Conservation (phyloP, 2,888 invertebrate genomes). For the Apodemia mormo region DNA sequence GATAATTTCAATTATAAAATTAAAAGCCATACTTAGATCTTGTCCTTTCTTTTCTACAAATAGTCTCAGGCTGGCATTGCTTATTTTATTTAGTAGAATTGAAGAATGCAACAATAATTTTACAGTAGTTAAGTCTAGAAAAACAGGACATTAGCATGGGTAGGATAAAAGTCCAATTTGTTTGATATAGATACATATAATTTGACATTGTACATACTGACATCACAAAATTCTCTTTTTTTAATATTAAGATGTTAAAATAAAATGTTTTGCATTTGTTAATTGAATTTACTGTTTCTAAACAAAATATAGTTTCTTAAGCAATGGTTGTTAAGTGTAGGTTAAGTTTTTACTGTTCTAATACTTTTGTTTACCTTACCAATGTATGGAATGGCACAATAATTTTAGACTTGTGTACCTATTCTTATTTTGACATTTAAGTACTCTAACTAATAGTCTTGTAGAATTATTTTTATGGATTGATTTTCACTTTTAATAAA, state of each 20-base stretch:
- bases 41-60: background rate
- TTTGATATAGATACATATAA: conserved; percentile 16
- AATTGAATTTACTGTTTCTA: conserved; percentile 61
- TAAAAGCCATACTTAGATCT: conserved; percentile 4
- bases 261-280: conserved; percentile 55
- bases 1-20: background rate
- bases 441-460: conserved; percentile 64
- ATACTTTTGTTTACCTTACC: conserved; percentile 33
- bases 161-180: conserved; percentile 36
- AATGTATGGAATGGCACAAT: conserved; percentile 35
- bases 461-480: conserved; percentile 71
- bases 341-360: conserved; percentile 38
- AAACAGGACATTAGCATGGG: background rate
- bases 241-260: conserved; percentile 45
- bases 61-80: background rate
- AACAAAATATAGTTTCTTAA: conserved; percentile 59
- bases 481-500: conserved; percentile 77
- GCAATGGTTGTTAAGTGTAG: conserved; percentile 42
- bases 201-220: conserved; percentile 63
- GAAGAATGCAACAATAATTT: background rate
- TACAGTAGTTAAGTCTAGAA: background rate
- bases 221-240: conserved; percentile 59
- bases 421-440: conserved; percentile 62
- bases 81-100: background rate
- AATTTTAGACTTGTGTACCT: conserved; percentile 31